Base-by-base conservation (phyloP, 2,888 invertebrate species). In the Phengaris arion region DNA sequence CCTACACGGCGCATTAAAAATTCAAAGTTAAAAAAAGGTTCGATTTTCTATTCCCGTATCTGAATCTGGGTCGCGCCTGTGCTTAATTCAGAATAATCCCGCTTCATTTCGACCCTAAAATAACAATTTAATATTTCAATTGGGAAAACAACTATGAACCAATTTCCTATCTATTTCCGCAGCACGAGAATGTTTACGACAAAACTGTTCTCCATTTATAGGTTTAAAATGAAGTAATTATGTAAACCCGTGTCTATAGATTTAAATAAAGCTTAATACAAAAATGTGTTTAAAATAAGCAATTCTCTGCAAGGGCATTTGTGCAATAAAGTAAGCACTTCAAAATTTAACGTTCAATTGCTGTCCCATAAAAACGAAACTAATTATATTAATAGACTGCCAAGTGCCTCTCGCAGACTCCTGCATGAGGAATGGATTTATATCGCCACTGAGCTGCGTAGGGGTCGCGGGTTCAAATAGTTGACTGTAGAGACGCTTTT, bases 121-220 rank as follows among this genome's bases (percentile, higher is more conserved):
- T 69, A 69, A 69, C 69, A 69, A 69, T 69, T 69, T 69, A 69
- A 48, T 69, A 69, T 69, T 69, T 48, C 46, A 69, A 69, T 69
- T 69, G 64, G 45, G 69, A 15, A 69, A 69, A 69, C 69, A 9
- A 48, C 48, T 69, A 68, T 59, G 35, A 35, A n/a, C 69, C 69
- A 22, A 69, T 69, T 69, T n/a, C n/a, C 46, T 46, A 46, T 68
- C 69, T 69, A 69, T 69, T 69, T 48, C n/a, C 48, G 69, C 48
- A 48, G 15, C 9, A 9, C 9, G 46, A 48, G 46, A 45, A 69
- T 69, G 48, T 69, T 69, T 69, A 69, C 48, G 69, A 48, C 48
- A 46, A 46, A 51, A 70, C 70, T 12, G 70, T 4, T 6, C 10
- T 51, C 15, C 12, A 70, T 54, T 72, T 12, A 72, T 72, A 7